Evolutionary conservation across 2,797 vertebrate genomes (phyloP), one percentile per base, ranked within the genome.

Genomic region (Emydoidea blandingii): DNA sequence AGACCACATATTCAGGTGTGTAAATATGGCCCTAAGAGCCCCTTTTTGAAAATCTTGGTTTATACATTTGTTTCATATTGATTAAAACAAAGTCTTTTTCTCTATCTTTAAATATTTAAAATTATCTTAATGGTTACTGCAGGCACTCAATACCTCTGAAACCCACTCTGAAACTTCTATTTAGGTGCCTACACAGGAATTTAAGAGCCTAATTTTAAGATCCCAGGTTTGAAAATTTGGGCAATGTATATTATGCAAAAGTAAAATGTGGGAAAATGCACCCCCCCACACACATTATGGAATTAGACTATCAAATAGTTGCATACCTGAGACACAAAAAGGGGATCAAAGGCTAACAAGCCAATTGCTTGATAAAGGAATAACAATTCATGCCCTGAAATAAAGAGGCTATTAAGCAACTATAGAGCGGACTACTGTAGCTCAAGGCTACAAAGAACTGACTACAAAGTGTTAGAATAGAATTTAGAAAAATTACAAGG

Each of bases 311-410:
- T 94, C 86, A 95, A 94, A 96, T 94, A 81, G 59, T 83, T 86
- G 91, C 92, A 96, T 85, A 97, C 94, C 95, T 95, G 94, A 96
- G 93, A 93, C 87, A 90, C 93, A 96, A 95, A 96, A 96, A 91
- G 83, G 76, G 88, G 88, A 96, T 95, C 88, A 97, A 94, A 97
- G 89, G 83, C 94, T 95, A 97, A 96, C 85, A 95, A 97, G 90
- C 88, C 93, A 93, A 96, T 97, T 97, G 92, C 68, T 92, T 56
- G 83, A 96, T 90, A 94, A 93, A 96, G 34, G 94, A 88, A 79
- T 94, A 97, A 92, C 79, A 90, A 92, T 41, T 94, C 85, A 52
- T 81, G 76, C 86, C 88, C 83, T 88, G 91, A 97, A 96, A 81
- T 96, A 95, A 96, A 95, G 52, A 80, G 81, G 92, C 88, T 93